Percentiles rank a stretch among this genome's conserved stretches.
These are phyloP conservation scores for Lasioglossum marginatum DNA, from an alignment of 2,888 invertebrate genomes.

Conservation along the genomic window DNA sequence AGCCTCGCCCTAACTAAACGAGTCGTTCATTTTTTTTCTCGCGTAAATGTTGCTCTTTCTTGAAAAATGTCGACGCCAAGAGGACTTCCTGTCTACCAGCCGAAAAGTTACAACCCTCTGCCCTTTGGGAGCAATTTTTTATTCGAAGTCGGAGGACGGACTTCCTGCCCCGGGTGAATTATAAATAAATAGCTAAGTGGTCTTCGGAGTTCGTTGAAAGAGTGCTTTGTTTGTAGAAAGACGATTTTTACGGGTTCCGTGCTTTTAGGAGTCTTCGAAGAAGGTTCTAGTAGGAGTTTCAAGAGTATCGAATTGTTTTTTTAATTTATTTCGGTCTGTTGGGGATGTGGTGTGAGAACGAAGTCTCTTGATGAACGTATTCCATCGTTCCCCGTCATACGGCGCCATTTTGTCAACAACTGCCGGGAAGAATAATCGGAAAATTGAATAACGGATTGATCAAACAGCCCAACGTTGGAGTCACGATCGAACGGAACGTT, in stretches of 20 bases:
- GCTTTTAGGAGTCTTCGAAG: not conserved
- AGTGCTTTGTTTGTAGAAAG: not conserved
- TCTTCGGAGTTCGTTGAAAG: not conserved
- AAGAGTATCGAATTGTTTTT: not conserved
- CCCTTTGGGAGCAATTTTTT: not conserved
- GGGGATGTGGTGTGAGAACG: not conserved
- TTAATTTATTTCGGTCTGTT: not conserved
- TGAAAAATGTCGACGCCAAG: not conserved
- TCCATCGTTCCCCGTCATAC: not conserved
- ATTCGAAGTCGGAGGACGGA: not conserved
- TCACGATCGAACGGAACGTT: not conserved
- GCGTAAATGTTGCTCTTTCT: not conserved
- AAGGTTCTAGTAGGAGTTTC: not conserved
- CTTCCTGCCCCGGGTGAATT: not conserved
- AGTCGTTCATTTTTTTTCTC: not conserved
- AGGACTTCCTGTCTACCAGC: not conserved
- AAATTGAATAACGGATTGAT: not conserved
- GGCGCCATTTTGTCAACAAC: not conserved
- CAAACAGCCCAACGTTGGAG: not conserved
- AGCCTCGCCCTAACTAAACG: conserved; percentile 22
- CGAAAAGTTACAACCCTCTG: not conserved
- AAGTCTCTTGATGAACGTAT: not conserved
- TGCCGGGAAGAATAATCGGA: not conserved
- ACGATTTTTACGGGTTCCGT: not conserved
- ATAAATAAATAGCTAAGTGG: not conserved